Base-by-base conservation (phyloP, 2,888 invertebrate genomes). In the Thyatira batis region DNA sequence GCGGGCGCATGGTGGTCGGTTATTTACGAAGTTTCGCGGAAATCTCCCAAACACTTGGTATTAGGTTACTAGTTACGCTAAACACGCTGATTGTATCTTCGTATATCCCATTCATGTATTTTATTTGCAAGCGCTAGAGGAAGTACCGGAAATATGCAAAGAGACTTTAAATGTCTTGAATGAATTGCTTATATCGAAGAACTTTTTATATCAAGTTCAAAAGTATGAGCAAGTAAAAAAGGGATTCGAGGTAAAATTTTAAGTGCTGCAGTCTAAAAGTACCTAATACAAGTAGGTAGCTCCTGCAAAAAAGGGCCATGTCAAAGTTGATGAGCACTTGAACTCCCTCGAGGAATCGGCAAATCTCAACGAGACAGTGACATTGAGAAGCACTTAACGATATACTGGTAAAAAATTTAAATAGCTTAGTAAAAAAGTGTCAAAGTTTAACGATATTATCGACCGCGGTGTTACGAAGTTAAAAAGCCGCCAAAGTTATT, bases 391-490 rank as follows among this genome's bases (percentile, higher is more conserved):
- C 85, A 87, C 87, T 87, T 84, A 84, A 67, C 73, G 48, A 59
- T 60, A 64, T 57, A 58, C 67, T 53, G 67, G 69, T 73, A 69
- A 74, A 78, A 72, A 80, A 73, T 73, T 76, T 76, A 75, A 71
- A 69, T 61, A 59, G 55, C 53, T 60, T 62, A 50, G 68, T 84
- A 85, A 89, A 89, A 89, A 89, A 83, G 84, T 83, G 87, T 85
- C 87, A 85, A 83, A 82, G 71, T 78, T 81, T 84, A 84, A 86
- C 82, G 78, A 80, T 75, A 78, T 79, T 73, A 72, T 67, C 68
- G 56, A 30, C 53, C 48, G 48, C 48, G n/a, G 58, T 67, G 73
- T 83, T 81, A 84, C 80, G 80, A 72, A 55, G 64, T 63, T 74
- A 73, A 80, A 76, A 74, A 71, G 72, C 71, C 65, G 63, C 63